phyloP scores from a whole-genome alignment of 1,140 invertebrate species.

The Drosophila jambulina region DNA sequence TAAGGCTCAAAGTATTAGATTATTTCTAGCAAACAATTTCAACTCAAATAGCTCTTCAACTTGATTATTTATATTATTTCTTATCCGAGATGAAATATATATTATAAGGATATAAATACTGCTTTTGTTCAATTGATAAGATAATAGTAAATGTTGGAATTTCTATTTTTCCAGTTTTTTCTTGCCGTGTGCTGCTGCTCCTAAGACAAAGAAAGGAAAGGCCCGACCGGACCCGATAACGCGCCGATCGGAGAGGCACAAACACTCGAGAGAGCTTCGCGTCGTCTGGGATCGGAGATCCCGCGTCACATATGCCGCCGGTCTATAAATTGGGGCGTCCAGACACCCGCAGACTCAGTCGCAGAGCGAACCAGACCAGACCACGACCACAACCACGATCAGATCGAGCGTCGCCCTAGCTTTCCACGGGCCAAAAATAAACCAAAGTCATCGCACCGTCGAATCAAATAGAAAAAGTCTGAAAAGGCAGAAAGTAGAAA shows the following conservation, averaged over 20 bases:
- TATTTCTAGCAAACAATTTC: no score
- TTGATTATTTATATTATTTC: neutral
- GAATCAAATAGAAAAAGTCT: constrained; percentile 27
- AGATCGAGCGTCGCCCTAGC: constrained; percentile 21
- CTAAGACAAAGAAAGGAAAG: constrained; percentile 63
- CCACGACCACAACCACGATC: constrained; percentile 34
- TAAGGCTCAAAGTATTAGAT: no score
- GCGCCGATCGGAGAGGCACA: constrained; percentile 17
- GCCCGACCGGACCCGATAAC: constrained; percentile 45
- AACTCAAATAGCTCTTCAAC: neutral
- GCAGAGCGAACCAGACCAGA: constrained; percentile 45
- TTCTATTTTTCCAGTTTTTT: constrained; percentile 4
- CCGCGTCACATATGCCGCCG: constrained; percentile 28
- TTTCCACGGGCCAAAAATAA: constrained; percentile 57
- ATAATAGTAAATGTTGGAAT: neutral
- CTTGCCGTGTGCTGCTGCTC: constrained; percentile 21
- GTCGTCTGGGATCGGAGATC: neutral
- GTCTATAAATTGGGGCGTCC: constrained; percentile 54
- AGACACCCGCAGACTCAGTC: constrained; percentile 54
- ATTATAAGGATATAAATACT: neutral
- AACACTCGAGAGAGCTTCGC: constrained; percentile 17
- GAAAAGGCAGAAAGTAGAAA: constrained; percentile 39
- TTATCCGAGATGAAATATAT: neutral
- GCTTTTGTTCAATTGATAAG: constrained; percentile 4
- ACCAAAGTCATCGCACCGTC: constrained; percentile 23